Base-by-base conservation (phyloP, 1,140 invertebrate genomes). In the Listronotus bonariensis region DNA sequence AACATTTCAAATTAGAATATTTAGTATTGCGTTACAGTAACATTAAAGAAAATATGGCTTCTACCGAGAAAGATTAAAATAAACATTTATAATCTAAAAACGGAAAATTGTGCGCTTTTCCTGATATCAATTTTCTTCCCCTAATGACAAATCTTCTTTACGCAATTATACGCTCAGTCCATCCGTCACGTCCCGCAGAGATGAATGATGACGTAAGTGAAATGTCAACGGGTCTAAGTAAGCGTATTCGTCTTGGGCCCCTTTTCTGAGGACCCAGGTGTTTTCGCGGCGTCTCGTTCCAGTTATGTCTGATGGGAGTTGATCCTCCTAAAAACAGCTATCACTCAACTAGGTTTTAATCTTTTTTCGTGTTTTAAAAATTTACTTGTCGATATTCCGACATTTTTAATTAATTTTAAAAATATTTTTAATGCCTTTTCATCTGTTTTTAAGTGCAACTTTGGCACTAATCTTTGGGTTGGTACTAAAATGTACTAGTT, bases 171-270 rank as follows among this genome's bases (percentile, higher is more conserved):
- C 40, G 42, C 31, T 48, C 20, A 34, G 42, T 48, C 56, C n/a
- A 46, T 42, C 31, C 54, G 63, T 59, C 63, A 58, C 49, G 17
- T 67, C 58, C 48, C 15, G 20, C 34, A 20, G 46, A 55, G 53
- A 68, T 68, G 62, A 61, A 65, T 60, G 48, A 55, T 63, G 55
- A 70, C 68, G 60, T 70, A 72, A 72, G 68, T 72, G 70, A 69
- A 67, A 72, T 69, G 70, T 72, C 70, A 72, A 54, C 64, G 65
- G 61, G 43, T 49, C 58, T 69, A 69, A 69, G 68, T 72, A 68
- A 57, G 54, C 51, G 51, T 43, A 72, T 72, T 66, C 70, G 68
- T 72, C 65, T 63, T 57, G 52, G 26, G 18, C 41, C 51, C 42
- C 54, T 34, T 46, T 45, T n/a, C 26, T 5, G 32, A 46, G 60